These are phyloP conservation scores for Nixonia krombeini DNA, from an alignment of 1,140 invertebrate genomes.

Conservation along the genomic window DNA sequence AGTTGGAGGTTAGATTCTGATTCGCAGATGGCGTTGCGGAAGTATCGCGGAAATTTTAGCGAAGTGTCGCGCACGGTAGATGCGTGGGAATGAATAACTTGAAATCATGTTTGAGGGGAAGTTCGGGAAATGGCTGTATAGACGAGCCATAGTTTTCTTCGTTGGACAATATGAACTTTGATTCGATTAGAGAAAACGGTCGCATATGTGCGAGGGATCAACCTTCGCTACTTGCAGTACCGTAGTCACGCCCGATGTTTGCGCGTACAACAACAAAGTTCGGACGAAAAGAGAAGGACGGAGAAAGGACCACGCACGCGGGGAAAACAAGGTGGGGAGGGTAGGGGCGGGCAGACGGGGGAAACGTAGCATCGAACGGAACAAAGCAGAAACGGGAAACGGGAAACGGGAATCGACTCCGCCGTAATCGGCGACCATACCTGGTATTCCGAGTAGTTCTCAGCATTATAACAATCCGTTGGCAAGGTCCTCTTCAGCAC, in stretches of 20 bases:
- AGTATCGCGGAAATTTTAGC: no score
- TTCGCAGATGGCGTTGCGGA: no score
- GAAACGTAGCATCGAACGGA: neutral
- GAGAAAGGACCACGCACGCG: no score
- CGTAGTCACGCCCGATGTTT: conserved; percentile 3
- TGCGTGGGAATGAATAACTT: no score
- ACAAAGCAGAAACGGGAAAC: neutral
- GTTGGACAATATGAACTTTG: neutral
- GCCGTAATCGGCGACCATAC: neutral
- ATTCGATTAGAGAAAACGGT: neutral
- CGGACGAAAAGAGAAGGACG: conserved; percentile 6
- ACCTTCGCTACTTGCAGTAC: conserved; percentile 8
- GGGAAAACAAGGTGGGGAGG: neutral
- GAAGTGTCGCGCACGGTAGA: no score
- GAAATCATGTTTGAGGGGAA: no score
- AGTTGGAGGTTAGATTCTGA: no score
- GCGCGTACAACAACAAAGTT: conserved; percentile 9
- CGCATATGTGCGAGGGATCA: conserved; percentile 8
- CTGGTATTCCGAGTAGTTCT: neutral
- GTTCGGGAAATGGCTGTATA: no score
- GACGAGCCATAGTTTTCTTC: no score
- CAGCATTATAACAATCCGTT: neutral
- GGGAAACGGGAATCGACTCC: neutral
- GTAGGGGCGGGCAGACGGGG: neutral
- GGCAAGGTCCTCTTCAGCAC: neutral